Evolutionary conservation across 2,797 vertebrate species (phyloP), one percentile per base, ranked within the genome.

Genomic region (Heliangelus exortis): DNA sequence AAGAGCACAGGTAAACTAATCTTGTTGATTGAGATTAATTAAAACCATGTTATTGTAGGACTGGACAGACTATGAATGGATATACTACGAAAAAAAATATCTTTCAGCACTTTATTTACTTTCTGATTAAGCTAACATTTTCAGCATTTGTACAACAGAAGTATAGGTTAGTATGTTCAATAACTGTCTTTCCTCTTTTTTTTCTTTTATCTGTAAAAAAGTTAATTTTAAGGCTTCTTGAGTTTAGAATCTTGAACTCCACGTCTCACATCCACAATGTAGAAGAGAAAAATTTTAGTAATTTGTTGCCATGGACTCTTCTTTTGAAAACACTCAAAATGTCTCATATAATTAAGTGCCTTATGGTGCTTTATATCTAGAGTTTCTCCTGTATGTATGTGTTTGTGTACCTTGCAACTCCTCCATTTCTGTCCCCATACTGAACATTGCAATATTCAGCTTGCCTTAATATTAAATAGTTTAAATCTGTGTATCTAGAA

Each of bases 1-100:
- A 97, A 96, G 90, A 96, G 96, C 95, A 96, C 96, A 98, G 96
- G 98, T 98, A 98, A 97, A 96, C 87, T 90, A 54, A 93, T 94
- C 73, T 83, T 90, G 87, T 93, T 96, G 94, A 95, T 96, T 93
- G 80, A 94, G 75, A 96, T 93, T 97, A 97, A 98, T 98, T 97
- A 97, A 97, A 97, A 95, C 53, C 74, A 50, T 91, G 45, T 92
- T 96, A 86, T 69, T 81, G 45, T 95, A 84, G 88, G 48, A 89
- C 50, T 69, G 84, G 73, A 55, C 75, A 67, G 73, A 26, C 39
- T 88, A 15, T 11, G 21, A 61, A 73, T 89, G 75, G 3, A 47
- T 75, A 45, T 87, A 33, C 47, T 87, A 45, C 23, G 67, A 6
- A 66, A 89, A 92, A 89, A 90, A 71, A 29, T 12, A 82, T 26